Conservation (phyloP, 2,113 vertebrate species). For the Oreotrochilus melanogaster region DNA sequence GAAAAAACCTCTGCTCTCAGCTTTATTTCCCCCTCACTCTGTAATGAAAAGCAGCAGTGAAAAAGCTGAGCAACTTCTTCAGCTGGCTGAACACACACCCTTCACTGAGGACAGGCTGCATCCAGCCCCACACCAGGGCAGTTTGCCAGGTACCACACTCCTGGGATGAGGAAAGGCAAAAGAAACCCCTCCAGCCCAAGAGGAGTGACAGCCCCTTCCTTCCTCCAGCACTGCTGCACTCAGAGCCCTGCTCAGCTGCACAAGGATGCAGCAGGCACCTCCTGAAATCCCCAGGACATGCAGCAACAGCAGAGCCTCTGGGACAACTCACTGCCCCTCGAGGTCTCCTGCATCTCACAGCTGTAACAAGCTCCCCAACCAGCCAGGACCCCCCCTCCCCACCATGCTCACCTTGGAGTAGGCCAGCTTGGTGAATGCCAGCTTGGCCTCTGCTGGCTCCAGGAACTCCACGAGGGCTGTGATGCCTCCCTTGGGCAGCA, state of each 20-base stretch:
- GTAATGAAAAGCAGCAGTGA: neutral
- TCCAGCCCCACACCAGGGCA: neutral
- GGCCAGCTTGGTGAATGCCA: slow-evolving; percentile 89
- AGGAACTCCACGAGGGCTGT: slow-evolving; percentile 93
- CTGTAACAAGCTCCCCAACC: neutral
- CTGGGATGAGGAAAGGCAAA: fast-evolving
- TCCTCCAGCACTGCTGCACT: neutral
- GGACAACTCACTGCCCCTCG: neutral
- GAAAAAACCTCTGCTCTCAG: neutral
- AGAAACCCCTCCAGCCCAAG: neutral
- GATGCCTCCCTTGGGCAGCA: slow-evolving; percentile 90
- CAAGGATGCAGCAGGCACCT: neutral
- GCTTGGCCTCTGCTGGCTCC: slow-evolving; percentile 91
- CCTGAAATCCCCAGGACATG: fast-evolving
- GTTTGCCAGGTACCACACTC: fast-evolving
- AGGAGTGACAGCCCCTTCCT: neutral
- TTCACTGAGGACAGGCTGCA: neutral
- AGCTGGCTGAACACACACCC: neutral
- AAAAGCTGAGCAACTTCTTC: neutral
- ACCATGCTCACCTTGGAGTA: slow-evolving; percentile 87
- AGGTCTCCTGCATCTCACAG: too few species aligned
- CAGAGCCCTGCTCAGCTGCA: neutral
- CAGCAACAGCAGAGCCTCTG: neutral
- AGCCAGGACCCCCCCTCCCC: neutral
- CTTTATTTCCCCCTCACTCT: neutral